Base-by-base conservation (phyloP, 2,888 invertebrate species). In the Liopterus haemorrhoidalis region DNA sequence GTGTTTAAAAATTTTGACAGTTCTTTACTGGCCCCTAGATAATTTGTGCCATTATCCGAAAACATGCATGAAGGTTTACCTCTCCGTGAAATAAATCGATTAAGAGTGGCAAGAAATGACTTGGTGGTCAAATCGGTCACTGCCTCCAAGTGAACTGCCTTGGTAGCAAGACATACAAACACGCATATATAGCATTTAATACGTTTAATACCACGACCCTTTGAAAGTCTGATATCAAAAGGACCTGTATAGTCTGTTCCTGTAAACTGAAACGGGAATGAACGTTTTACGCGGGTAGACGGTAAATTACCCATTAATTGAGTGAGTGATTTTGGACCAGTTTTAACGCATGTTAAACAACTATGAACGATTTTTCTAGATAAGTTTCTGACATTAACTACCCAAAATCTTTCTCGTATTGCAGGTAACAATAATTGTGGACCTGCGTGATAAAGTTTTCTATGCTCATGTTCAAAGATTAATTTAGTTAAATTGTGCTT, bases 271-370 rank as follows among this genome's bases (percentile, higher is more conserved):
- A 60, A 59, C 19, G 58, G 49, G n/a, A 49, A 32, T 5, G 50
- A 25, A 6, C 53, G 51, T 2, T 33, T 47, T 1, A 56, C 52
- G 12, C 59, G 35, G 8, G 37, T 9, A 11, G 15, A 19, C 1
- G 59, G 60, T n/a, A 59, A 48, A 20, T 57, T 18, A 8, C 55
- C 55, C 58, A 61, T 60, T 4, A 55, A 9, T 16, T 52, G 56
- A 1, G 42, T n/a, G 2, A 35, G 24, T n/a, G 25, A 4, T 12
- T 33, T 46, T 21, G 52, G 53, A 12, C 33, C 54, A 5, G 45
- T 35, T 31, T 40, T 43, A 28, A 49, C 54, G 28, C 54, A 56
- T 3, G 12, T 48, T 4, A 53, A 20, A 38, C 56, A 56, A 22
- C 49, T 36, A 9, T 47, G 48, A 11, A 46, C 31, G n/a, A 41